phyloP scores from a whole-genome alignment of 1,140 invertebrate species.

The Hestina assimilis region DNA sequence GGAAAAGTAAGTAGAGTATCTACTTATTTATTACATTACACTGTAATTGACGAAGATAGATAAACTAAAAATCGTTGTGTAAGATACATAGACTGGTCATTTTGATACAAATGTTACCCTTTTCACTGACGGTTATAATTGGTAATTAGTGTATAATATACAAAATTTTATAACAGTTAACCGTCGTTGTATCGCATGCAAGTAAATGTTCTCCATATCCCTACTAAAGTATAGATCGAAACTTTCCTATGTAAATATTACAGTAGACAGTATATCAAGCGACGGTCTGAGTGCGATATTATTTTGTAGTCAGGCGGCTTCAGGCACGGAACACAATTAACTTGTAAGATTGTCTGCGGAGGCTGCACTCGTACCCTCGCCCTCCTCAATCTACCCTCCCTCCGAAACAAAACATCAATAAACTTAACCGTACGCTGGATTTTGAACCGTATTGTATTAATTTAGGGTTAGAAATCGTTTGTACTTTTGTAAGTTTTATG shows the following conservation, averaged over 20 bases:
- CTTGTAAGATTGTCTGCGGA: conserved; percentile 77
- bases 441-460: conserved; percentile 27
- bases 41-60: too few relatives aligned
- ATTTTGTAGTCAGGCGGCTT: conserved; percentile 70
- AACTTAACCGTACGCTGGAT: conserved; percentile 42
- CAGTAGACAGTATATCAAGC: conserved; percentile 13
- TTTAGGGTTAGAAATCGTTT: conserved; percentile 38
- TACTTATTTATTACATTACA: too few relatives aligned
- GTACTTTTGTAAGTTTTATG: conserved; percentile 65
- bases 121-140: too few relatives aligned
- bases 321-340: conserved; percentile 77
- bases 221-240: background rate
- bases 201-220: too few relatives aligned
- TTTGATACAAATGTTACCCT: too few relatives aligned
- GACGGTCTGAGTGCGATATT: conserved; percentile 57
- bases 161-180: too few relatives aligned
- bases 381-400: conserved; percentile 69
- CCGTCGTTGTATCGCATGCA: too few relatives aligned
- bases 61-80: too few relatives aligned
- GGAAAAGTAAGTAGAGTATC: too few relatives aligned
- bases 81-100: too few relatives aligned
- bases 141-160: too few relatives aligned
- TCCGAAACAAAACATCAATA: conserved; percentile 78
- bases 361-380: conserved; percentile 70
- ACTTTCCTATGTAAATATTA: conserved; percentile 3